Percentiles rank a stretch among this genome's conserved stretches.
Conservation (phyloP, 2,113 vertebrate species). For the Ptilonorhynchus violaceus region DNA sequence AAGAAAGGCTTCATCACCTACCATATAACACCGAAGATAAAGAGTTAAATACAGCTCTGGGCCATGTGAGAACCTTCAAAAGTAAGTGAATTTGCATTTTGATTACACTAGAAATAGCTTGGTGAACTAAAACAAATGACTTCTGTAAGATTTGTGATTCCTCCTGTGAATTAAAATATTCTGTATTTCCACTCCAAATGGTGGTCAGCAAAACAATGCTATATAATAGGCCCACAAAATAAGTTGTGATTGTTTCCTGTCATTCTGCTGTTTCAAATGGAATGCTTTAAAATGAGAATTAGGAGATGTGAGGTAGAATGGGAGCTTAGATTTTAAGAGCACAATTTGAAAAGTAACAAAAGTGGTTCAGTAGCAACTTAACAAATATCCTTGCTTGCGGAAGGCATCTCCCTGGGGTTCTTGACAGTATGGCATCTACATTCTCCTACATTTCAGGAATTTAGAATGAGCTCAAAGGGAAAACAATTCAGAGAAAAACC, state of each 20-base stretch:
- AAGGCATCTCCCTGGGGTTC: background rate
- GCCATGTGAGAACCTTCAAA: background rate
- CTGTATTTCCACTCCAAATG: background rate
- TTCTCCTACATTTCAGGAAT: background rate
- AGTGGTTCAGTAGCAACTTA: background rate
- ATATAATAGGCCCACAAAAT: background rate
- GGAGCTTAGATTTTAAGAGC: background rate
- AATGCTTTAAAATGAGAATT: background rate
- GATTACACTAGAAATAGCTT: background rate
- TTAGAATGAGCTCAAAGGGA: background rate
- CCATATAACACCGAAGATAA: background rate
- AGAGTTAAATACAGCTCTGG: conserved; percentile 6
- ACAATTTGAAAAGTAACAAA: background rate
- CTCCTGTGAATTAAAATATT: background rate
- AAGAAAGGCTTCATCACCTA: background rate
- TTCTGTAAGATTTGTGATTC: background rate
- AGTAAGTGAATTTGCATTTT: background rate
- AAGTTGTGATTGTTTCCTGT: background rate
- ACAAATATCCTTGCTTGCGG: background rate
- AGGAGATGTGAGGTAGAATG: background rate
- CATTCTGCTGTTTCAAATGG: background rate
- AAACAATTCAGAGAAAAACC: background rate
- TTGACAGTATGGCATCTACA: background rate
- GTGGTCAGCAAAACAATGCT: background rate
- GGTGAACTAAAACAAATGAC: background rate